Evolutionary conservation across 2,797 vertebrate genomes (phyloP).

Genomic region (Vireo griseus): DNA sequence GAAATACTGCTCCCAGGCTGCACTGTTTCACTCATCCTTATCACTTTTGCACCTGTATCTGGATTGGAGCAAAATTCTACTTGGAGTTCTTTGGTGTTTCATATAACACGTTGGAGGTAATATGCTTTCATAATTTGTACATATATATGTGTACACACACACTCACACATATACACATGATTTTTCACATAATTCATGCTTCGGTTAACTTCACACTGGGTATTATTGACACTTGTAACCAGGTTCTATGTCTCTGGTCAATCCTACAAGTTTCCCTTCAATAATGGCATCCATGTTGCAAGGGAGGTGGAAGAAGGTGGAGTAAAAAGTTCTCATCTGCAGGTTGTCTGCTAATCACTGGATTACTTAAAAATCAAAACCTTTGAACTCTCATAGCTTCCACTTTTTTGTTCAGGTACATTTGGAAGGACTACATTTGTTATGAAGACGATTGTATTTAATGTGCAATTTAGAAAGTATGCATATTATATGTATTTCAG

Average conservation of each 20-base stretch:
- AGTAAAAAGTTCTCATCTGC: background rate
- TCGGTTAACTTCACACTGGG: background rate
- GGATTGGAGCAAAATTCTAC: background rate
- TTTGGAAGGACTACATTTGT: background rate
- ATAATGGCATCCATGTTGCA: background rate
- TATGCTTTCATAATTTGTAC: rapidly evolving
- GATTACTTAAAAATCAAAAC: background rate
- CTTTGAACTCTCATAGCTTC: background rate
- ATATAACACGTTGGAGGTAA: rapidly evolving
- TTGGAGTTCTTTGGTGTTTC: background rate
- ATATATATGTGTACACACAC: background rate
- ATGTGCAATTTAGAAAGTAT: background rate
- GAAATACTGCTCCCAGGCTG: background rate
- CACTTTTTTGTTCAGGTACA: background rate
- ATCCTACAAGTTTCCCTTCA: background rate
- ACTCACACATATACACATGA: rapidly evolving
- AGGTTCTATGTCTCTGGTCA: background rate
- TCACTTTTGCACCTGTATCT: background rate
- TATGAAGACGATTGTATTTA: background rate
- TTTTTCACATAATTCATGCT: background rate
- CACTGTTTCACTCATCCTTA: background rate
- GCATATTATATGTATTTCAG: background rate
- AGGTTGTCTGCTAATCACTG: background rate
- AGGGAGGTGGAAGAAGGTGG: background rate
- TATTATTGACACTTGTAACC: background rate